These are phyloP conservation scores for Protobothrops mucrosquamatus DNA, from an alignment of 2,113 vertebrate genomes.

Conservation along the genomic window DNA sequence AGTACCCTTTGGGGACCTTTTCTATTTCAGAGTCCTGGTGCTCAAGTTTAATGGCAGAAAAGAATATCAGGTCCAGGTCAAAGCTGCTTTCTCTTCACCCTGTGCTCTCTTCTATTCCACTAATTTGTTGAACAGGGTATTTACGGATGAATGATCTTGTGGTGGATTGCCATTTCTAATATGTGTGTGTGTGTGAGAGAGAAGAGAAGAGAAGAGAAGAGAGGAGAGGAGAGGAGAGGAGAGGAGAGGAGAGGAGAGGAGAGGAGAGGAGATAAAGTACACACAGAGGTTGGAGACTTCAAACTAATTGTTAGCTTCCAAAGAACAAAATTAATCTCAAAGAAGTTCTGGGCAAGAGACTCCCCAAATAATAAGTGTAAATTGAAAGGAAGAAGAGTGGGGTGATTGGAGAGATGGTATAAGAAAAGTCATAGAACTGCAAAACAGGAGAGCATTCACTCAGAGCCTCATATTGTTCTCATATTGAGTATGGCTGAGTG, in stretches of 20 bases:
- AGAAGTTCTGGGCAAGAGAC: not conserved
- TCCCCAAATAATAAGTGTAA: not conserved
- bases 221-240: no score
- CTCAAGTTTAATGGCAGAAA: not conserved
- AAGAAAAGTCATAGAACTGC: not conserved
- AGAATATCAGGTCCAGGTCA: not conserved
- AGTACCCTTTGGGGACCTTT: not conserved
- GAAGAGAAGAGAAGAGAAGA: no score
- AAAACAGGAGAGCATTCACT: not conserved
- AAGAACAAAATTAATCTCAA: not conserved
- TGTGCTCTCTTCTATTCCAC: not conserved
- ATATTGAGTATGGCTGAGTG: not conserved
- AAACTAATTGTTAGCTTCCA: not conserved
- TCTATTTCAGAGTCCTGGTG: not conserved
- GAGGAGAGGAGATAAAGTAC: not conserved
- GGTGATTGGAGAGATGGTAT: not conserved
- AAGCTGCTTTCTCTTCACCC: not conserved
- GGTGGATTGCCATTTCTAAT: not conserved
- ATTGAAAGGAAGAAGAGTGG: not conserved
- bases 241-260: no score
- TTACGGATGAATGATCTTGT: not conserved
- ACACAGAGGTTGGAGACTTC: not conserved
- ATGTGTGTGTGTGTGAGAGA: not conserved
- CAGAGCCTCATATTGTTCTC: not conserved
- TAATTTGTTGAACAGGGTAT: not conserved